phyloP scores from a whole-genome alignment of 2,113 vertebrate genomes.

The Hemicordylus capensis region DNA sequence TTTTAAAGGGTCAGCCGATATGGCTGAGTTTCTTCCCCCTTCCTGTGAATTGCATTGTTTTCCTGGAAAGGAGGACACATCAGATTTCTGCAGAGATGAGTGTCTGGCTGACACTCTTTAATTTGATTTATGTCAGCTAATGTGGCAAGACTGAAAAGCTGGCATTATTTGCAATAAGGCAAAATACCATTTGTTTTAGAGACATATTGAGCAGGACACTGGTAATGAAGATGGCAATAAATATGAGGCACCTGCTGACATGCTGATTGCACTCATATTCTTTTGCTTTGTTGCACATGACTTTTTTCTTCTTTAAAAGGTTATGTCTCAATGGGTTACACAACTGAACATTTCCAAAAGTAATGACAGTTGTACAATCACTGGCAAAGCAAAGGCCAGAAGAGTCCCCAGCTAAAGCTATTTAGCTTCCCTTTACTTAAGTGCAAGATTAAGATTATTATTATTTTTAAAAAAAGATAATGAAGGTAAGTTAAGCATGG shows the following conservation, averaged over 20 bases:
- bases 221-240: constrained; percentile 5
- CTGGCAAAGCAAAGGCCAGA: rapidly evolving
- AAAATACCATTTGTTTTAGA: constrained; percentile 42
- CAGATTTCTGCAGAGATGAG: constrained; percentile 23
- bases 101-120: constrained; percentile 32
- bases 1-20: neutral
- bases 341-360: constrained; percentile 12
- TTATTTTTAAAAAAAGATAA: neutral
- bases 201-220: neutral
- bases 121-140: constrained; percentile 41
- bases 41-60: constrained; percentile 9
- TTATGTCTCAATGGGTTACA: neutral
- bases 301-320: neutral
- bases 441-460: neutral
- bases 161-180: constrained; percentile 46
- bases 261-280: neutral
- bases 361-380: rapidly evolving
- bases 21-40: rapidly evolving
- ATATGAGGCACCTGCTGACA: neutral
- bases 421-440: neutral
- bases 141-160: constrained; percentile 42
- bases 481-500: neutral
- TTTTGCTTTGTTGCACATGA: neutral
- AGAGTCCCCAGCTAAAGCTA: neutral
- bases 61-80: constrained; percentile 13